These are phyloP conservation scores for Gouania willdenowi DNA, from an alignment of 2,797 vertebrate species.

Conservation along the genomic window DNA sequence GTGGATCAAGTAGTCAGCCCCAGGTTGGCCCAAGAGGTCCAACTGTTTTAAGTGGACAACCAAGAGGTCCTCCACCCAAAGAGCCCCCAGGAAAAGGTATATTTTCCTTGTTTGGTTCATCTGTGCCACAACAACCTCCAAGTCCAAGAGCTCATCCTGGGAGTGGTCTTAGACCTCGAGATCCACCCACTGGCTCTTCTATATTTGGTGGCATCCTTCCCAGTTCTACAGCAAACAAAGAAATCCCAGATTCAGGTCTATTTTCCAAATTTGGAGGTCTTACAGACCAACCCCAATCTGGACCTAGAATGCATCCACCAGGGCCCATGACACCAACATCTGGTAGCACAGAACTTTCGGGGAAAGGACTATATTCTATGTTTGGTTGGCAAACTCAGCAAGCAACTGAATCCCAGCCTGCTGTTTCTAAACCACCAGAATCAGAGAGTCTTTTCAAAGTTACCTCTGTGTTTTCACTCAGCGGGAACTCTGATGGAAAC, in stretches of 20 bases:
- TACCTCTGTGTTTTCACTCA: conserved; percentile 68
- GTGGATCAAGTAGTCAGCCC: conserved; percentile 56
- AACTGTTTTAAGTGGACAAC: conserved; percentile 20
- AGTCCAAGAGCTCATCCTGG: conserved; percentile 38
- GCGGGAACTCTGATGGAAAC: conserved; percentile 60
- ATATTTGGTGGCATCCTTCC: conserved; percentile 60
- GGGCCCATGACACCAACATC: conserved; percentile 30
- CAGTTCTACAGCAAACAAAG: conserved; percentile 52
- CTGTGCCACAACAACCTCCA: conserved; percentile 55
- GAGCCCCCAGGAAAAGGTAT: conserved; percentile 67
- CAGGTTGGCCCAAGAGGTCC: conserved; percentile 40
- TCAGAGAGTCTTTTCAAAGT: conserved; percentile 67
- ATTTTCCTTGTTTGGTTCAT: conserved; percentile 74
- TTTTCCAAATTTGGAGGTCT: conserved; percentile 71
- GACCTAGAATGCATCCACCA: conserved; percentile 20
- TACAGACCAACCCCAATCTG: conserved; percentile 41
- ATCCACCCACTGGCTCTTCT: conserved; percentile 49
- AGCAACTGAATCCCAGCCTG: conserved; percentile 18
- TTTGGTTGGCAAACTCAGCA: conserved; percentile 57
- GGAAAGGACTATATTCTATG: conserved; percentile 59
- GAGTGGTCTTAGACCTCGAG: conserved; percentile 22
- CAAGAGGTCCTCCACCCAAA: conserved; percentile 54
- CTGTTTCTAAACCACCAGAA: conserved; percentile 47
- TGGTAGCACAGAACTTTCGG: conserved; percentile 35
- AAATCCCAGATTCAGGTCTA: conserved; percentile 55